Base-by-base conservation (phyloP, 2,113 vertebrate species). In the Siniperca chuatsi region DNA sequence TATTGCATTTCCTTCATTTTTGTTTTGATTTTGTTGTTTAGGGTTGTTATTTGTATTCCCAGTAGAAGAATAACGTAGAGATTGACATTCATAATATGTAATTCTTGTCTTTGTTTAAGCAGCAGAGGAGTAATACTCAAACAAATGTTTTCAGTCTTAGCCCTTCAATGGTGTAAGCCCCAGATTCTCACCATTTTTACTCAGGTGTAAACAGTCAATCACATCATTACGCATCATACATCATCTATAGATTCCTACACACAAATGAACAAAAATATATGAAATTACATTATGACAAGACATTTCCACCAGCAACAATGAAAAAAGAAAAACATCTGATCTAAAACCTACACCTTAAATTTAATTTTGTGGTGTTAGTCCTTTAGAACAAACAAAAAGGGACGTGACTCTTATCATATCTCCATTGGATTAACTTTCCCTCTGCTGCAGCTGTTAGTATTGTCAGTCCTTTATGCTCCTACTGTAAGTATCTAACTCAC, bases 371-470 rank as follows among this genome's bases (percentile, higher is more conserved):
- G 23, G 12, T 57, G 1, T 68, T 11, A 33, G n/a, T 12, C 1
- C 4, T 0, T 33, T 15, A 33, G 4, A 75, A 46, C 0, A 0
- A 15, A n/a, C 0, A 18, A 46, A 77, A 40, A 66, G 37, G 5
- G 6, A n/a, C 40, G 35, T 37, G 64, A 33, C 35, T 29, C 70
- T 44, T 21, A 55, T 40, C 33, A 6, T 55, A 11, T 46, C 74
- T 48, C 60, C 40, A 7, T 5, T 46, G n/a, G 66, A n/a, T 35
- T 71, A 60, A 0, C 20, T 74, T 78, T 66, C 35, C 4, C 11
- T 48, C 9, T 33, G 64, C 16, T 55, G 35, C 70, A 8, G 42
- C 42, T 71, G n/a, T n/a, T 13, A 3, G 4, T 69, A 33, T 33
- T 6, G 35, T 23, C 33, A 25, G 2, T 15, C 66, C 25, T 68